Percentiles rank a stretch among this genome's conserved stretches.
phyloP scores from a whole-genome alignment of 2,113 vertebrate species.

The Ictalurus furcatus region DNA sequence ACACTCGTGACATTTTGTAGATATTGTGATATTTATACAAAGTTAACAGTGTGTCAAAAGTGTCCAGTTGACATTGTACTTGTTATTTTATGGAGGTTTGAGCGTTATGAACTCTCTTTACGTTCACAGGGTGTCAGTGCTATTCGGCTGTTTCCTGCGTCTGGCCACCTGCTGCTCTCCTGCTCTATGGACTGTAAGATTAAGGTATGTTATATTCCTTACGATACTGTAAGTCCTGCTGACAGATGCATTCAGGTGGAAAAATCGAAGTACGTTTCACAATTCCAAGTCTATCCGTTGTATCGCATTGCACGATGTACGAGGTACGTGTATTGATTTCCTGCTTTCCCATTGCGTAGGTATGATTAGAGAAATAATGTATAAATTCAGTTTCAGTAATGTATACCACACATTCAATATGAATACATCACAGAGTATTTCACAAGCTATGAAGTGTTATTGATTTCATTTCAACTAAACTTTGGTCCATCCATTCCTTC shows the following conservation, averaged over 20 bases:
- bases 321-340: neutral
- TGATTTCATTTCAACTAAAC: neutral
- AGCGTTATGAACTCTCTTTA: neutral
- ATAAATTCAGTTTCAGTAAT: neutral
- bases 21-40: neutral
- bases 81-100: neutral
- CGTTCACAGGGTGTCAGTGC: slow-evolving; percentile 82
- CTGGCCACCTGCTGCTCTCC: slow-evolving; percentile 91
- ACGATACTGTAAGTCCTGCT: neutral
- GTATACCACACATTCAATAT: neutral
- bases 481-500: neutral
- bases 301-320: neutral
- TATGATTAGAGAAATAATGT: neutral
- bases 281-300: neutral
- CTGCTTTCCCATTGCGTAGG: neutral
- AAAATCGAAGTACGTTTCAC: neutral
- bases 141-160: slow-evolving; percentile 90
- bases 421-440: neutral
- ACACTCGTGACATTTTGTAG: neutral
- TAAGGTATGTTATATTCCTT: slow-evolving; percentile 79
- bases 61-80: neutral
- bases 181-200: slow-evolving; percentile 99
- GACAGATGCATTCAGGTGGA: neutral
- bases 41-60: neutral
- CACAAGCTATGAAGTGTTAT: neutral